Percentiles rank a stretch among this genome's conserved stretches.
phyloP scores from a whole-genome alignment of 2,113 vertebrate genomes.

The Grammomys surdaster region DNA sequence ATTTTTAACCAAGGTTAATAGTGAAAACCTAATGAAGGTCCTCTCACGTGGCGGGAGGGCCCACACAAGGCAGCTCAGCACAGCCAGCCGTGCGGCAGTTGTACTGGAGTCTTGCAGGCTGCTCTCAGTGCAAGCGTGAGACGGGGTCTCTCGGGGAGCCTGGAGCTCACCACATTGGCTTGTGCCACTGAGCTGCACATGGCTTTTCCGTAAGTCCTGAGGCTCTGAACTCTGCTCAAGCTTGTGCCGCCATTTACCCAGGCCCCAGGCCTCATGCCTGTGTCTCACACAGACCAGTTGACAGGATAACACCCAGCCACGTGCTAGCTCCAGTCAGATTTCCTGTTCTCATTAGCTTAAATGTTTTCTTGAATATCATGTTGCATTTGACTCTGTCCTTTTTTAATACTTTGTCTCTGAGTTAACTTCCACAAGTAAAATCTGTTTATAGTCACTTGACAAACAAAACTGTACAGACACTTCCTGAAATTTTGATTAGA shows the following conservation, averaged over 20 bases:
- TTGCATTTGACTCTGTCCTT: slow-evolving; percentile 1
- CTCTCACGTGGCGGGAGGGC: background rate
- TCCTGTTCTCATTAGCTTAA: slow-evolving; percentile 37
- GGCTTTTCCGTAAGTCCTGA: background rate
- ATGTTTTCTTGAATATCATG: background rate
- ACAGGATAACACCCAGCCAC: background rate
- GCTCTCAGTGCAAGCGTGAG: background rate
- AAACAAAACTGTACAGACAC: background rate
- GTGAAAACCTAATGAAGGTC: background rate
- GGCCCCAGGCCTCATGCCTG: background rate
- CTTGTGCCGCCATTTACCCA: no score
- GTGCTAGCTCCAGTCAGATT: background rate
- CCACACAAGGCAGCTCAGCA: background rate
- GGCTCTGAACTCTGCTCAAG: background rate
- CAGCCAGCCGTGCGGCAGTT: no score
- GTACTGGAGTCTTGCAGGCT: background rate
- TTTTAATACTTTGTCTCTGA: slow-evolving; percentile 11
- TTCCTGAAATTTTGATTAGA: slow-evolving; percentile 51
- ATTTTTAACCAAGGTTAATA: background rate
- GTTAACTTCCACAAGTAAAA: slow-evolving; percentile 3
- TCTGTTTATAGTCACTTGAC: slow-evolving; percentile 41
- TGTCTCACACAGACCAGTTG: background rate
- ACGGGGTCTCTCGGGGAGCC: background rate
- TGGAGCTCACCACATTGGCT: background rate
- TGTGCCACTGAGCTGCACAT: background rate